phyloP scores from a whole-genome alignment of 2,888 invertebrate genomes.

The Carpatolechia fugitivella region DNA sequence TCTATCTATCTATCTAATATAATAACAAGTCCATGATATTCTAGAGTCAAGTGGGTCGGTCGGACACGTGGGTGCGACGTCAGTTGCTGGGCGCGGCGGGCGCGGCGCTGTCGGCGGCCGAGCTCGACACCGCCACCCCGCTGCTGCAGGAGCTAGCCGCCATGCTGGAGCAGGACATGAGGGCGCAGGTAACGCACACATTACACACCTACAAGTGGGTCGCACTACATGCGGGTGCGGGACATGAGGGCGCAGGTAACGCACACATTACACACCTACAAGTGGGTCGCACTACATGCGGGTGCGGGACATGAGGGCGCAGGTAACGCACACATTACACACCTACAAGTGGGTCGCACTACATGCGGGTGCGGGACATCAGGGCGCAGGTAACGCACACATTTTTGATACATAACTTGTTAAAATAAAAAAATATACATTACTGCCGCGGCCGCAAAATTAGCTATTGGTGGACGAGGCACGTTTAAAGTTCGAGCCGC shows the following conservation, averaged over 20 bases:
- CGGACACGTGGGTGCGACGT: conserved; percentile 72
- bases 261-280: neutral
- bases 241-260: conserved; percentile 42
- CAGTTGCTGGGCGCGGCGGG: conserved; percentile 72
- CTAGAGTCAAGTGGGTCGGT: conserved; percentile 41
- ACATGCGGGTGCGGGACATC: conserved; percentile 42
- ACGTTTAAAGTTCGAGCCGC: too few species aligned
- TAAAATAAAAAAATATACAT: too few species aligned
- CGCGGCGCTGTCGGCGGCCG: conserved; percentile 65
- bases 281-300: too few species aligned
- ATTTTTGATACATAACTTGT: too few species aligned
- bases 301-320: conserved; percentile 36
- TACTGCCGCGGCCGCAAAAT: too few species aligned
- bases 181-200: conserved; percentile 32
- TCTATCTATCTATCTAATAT: too few species aligned
- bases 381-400: conserved; percentile 32
- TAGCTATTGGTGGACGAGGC: too few species aligned
- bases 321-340: conserved; percentile 27
- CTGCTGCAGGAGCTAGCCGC: conserved; percentile 49
- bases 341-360: too few species aligned
- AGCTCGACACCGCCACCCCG: conserved; percentile 49
- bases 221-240: conserved; percentile 39
- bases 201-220: too few species aligned
- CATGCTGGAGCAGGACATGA: conserved; percentile 41
- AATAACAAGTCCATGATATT: too few species aligned